These are phyloP conservation scores for Umimayanthus kanabou DNA, from an alignment of 92 coral and sea anemone species.

Conservation along the genomic window DNA sequence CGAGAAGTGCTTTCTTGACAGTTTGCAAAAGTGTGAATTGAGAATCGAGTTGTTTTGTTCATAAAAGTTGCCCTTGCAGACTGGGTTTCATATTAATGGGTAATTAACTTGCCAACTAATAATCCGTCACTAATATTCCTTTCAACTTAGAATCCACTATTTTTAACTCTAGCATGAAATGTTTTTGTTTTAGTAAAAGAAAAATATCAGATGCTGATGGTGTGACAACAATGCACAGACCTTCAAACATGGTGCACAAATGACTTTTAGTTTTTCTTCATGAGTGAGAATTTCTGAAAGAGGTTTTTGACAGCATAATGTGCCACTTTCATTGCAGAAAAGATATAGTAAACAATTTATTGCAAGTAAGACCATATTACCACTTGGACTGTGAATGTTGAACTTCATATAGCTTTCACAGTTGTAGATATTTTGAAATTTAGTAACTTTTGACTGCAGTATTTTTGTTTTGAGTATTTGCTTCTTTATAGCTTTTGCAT, in stretches of 20 bases:
- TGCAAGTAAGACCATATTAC: neutral
- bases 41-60: neutral
- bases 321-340: neutral
- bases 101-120: constrained; percentile 33
- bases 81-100: constrained; percentile 22
- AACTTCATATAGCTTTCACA: neutral
- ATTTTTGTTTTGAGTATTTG: neutral
- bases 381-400: neutral
- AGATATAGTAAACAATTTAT: neutral
- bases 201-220: neutral
- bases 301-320: neutral
- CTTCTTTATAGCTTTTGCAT: too few species aligned
- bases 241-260: neutral
- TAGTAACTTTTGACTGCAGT: neutral
- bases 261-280: neutral
- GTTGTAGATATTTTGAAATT: neutral
- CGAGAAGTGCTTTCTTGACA: neutral
- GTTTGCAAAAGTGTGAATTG: neutral
- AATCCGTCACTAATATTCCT: neutral
- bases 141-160: neutral
- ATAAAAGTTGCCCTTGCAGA: neutral
- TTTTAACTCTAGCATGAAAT: neutral
- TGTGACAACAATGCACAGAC: neutral
- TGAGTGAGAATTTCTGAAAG: neutral
- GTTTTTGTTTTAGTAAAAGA: neutral